Percentiles rank a stretch among this genome's conserved stretches.
phyloP scores from a whole-genome alignment of 1,140 invertebrate species.

The Magallana angulata region DNA sequence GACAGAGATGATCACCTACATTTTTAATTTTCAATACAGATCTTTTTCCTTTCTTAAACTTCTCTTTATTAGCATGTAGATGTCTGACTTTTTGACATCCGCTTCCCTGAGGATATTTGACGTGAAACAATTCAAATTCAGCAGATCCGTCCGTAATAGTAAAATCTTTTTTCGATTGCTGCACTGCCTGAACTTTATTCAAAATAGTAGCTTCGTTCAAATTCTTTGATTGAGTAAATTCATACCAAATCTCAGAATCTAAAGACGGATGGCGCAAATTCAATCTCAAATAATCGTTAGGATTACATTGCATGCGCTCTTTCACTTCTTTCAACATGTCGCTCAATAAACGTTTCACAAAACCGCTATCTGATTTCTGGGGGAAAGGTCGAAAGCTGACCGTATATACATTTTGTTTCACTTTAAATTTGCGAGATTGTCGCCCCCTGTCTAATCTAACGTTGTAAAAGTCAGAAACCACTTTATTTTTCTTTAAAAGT shows the following conservation, averaged over 20 bases:
- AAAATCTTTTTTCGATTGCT: neutral
- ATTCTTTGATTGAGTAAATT: neutral
- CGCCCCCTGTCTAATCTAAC: too few relatives aligned
- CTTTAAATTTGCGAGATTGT: neutral
- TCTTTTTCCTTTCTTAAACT: too few relatives aligned
- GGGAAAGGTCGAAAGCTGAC: neutral
- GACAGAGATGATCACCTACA: neutral
- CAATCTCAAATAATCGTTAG: neutral
- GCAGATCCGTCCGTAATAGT: neutral
- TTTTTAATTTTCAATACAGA: too few relatives aligned
- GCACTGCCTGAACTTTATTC: neutral
- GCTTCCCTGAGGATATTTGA: neutral
- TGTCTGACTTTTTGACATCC: too few relatives aligned
- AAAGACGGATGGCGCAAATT: neutral
- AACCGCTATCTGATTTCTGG: neutral
- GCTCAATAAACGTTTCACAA: neutral
- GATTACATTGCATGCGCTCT: neutral
- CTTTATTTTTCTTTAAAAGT: too few relatives aligned
- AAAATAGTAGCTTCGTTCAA: neutral
- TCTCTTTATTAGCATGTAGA: too few relatives aligned
- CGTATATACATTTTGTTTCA: neutral
- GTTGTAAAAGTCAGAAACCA: too few relatives aligned
- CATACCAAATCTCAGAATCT: neutral
- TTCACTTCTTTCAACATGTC: neutral
- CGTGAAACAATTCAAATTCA: neutral